Evolutionary conservation across 2,113 vertebrate species (phyloP), one percentile per base, ranked within the genome.

Genomic region (Sciurus niger): DNA sequence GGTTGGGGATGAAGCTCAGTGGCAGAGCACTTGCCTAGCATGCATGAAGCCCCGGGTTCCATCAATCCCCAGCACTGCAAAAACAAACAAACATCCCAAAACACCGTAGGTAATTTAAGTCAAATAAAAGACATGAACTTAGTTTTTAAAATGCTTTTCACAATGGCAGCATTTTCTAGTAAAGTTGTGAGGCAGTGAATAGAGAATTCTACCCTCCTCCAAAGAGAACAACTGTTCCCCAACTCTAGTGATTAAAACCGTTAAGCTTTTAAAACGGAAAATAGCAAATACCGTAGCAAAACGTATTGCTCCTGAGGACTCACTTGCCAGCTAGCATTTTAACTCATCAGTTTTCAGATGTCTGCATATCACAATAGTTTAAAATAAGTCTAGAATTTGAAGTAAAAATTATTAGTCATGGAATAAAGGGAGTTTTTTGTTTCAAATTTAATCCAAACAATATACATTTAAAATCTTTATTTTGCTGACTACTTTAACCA

Each of bases 391-490:
- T 67, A 34, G 48, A 63, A 84, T 60, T 58, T 40, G 14, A 86
- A 37, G n/a, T 20, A 48, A 25, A 76, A 63, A 55, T 51, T 63
- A 55, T 79, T 65, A 68, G 25, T 67, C 58, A 63, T 58, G 6
- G 13, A 16, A 85, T 24, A 60, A 6, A 4, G 20, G 28, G 84
- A 78, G 40, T 68, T 74, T 6, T 87, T 67, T 78, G 13, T 70
- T 82, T 92, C 73, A 34, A 37, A 84, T 53, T 93, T 80, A 93
- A 88, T 92, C 30, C 67, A 73, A n/a, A 34, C 16, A 17, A 58
- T 60, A 63, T 13, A 43, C 73, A 80, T 55, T 96, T 84, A 85
- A 67, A 89, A 53, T 34, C 20, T 92, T 94, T 70, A 79, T 96
- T 96, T 93, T 96, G 24, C 46, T 24, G 1, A 43, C 85, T 55